phyloP scores from a whole-genome alignment of 2,888 invertebrate species.

The Octodonta nipae region DNA sequence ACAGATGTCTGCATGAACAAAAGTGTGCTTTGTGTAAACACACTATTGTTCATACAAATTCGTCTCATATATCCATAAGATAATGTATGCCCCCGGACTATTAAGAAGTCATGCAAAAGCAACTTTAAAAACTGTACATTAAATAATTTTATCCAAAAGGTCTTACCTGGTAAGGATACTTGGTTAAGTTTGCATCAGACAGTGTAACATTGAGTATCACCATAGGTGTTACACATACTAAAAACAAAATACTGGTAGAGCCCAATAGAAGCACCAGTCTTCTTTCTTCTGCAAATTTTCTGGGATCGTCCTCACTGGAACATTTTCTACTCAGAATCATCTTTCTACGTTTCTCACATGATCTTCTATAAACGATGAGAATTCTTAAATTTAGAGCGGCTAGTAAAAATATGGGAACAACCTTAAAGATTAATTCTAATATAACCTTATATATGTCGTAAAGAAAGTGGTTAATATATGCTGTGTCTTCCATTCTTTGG shows the following conservation, averaged over 20 bases:
- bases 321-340: slow-evolving; percentile 49
- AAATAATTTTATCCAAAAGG: not conserved
- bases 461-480: slow-evolving; percentile 27
- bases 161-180: slow-evolving; percentile 50
- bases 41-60: too few species aligned
- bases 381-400: slow-evolving; percentile 53
- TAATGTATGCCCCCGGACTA: too few species aligned
- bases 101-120: too few species aligned
- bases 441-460: slow-evolving; percentile 46
- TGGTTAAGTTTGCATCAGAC: slow-evolving; percentile 46
- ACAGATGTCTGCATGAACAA: too few species aligned
- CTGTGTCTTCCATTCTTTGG: slow-evolving; percentile 34
- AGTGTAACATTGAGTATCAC: slow-evolving; percentile 55
- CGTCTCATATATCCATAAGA: too few species aligned
- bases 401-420: slow-evolving; percentile 52
- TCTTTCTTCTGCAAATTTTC: slow-evolving; percentile 55
- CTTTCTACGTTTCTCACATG: slow-evolving; percentile 49
- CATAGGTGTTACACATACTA: slow-evolving; percentile 59
- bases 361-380: slow-evolving; percentile 50
- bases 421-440: slow-evolving; percentile 51
- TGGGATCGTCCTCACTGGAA: slow-evolving; percentile 47
- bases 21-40: too few species aligned
- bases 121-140: too few species aligned
- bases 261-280: slow-evolving; percentile 50
- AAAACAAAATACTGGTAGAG: slow-evolving; percentile 52